Conservation (phyloP, 2,113 vertebrate species). For the Lampris megalopsis region DNA sequence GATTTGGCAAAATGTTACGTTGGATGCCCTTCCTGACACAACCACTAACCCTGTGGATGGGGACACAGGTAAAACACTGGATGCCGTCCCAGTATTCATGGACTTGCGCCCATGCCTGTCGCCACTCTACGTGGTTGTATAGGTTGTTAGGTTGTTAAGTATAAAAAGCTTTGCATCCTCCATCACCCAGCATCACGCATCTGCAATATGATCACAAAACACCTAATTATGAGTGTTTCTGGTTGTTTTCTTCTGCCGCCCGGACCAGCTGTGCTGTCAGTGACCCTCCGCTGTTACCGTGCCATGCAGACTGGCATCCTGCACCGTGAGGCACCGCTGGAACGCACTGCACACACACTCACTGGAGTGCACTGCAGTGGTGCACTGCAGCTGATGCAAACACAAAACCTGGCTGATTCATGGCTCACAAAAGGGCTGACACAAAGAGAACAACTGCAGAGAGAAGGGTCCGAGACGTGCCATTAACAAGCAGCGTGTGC, state of each 20-base stretch:
- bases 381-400: conserved; percentile 54
- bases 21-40: no score
- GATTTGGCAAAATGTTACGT: no score
- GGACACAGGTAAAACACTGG: no score
- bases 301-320: conserved; percentile 43
- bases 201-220: conserved; percentile 24
- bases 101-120: no score
- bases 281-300: conserved; percentile 32
- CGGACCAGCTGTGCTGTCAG: conserved; percentile 17
- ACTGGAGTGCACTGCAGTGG: conserved; percentile 35
- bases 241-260: neutral
- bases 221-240: conserved; percentile 13
- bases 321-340: conserved; percentile 37
- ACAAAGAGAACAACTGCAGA: conserved; percentile 43
- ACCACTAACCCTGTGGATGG: no score
- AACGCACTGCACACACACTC: conserved; percentile 47
- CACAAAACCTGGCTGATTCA: conserved; percentile 63
- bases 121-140: no score
- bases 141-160: no score
- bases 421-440: conserved; percentile 43
- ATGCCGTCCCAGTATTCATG: no score
- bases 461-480: conserved; percentile 37
- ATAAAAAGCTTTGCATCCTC: no score
- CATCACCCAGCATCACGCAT: no score
- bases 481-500: conserved; percentile 30